Percentiles rank a stretch among this genome's conserved stretches.
These are phyloP conservation scores for Columbina picui DNA, from an alignment of 2,113 vertebrate species.

Conservation along the genomic window DNA sequence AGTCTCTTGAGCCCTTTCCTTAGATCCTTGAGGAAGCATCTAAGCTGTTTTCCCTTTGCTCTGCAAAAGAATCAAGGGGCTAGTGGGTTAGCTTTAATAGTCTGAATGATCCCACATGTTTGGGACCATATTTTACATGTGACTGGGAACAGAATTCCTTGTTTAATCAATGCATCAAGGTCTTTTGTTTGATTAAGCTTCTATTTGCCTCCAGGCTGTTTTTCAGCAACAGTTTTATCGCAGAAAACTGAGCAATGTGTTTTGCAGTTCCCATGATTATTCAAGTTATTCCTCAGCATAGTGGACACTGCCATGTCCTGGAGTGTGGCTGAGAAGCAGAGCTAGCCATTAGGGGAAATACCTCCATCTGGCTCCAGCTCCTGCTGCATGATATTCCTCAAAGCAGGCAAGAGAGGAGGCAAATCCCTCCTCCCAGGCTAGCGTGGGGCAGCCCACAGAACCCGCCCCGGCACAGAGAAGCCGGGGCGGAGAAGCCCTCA, in stretches of 20 bases:
- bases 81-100: neutral
- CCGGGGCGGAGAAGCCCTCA: neutral
- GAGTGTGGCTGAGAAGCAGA: neutral
- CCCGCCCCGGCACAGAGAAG: neutral
- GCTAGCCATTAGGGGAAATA: neutral
- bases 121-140: neutral
- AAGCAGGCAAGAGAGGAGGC: neutral
- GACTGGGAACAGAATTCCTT: slow-evolving; percentile 19
- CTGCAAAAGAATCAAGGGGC: neutral
- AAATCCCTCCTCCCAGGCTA: neutral
- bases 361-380: neutral
- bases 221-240: slow-evolving; percentile 18
- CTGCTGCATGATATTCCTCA: neutral
- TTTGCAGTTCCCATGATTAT: slow-evolving; percentile 13
- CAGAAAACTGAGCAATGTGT: slow-evolving; percentile 39
- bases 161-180: slow-evolving; percentile 50
- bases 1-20: neutral
- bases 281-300: neutral
- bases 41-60: neutral
- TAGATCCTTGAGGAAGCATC: neutral
- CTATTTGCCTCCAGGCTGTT: slow-evolving; percentile 20
- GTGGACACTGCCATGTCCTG: neutral
- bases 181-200: slow-evolving; percentile 41
- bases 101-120: slow-evolving; percentile 45
- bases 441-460: accelerated